These are phyloP conservation scores for Caenorhabditis afra DNA, from an alignment of 2,888 invertebrate genomes.

Conservation along the genomic window DNA sequence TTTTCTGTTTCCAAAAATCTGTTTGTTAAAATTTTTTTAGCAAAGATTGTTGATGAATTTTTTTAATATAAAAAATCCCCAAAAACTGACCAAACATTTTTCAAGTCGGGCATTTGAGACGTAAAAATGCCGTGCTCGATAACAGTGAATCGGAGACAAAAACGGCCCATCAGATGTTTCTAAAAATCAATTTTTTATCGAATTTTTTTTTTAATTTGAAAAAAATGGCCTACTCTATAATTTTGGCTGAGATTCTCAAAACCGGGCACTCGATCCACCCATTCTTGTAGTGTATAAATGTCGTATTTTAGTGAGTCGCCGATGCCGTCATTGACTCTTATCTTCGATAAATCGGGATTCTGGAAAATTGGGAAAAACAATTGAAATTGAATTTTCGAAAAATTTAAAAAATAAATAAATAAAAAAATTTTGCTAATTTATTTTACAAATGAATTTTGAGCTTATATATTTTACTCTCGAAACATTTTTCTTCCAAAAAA, in stretches of 20 bases:
- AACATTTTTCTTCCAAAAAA: too few species aligned
- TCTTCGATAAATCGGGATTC: conserved; percentile 45
- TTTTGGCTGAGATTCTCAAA: too few species aligned
- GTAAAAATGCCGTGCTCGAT: conserved; percentile 64
- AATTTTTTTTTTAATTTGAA: too few species aligned
- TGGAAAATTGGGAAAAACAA: conserved; percentile 31
- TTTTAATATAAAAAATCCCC: neutral
- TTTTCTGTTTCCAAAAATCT: too few species aligned
- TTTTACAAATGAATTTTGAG: too few species aligned
- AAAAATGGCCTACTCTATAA: too few species aligned
- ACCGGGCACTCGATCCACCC: conserved; percentile 56
- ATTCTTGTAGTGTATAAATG: conserved; percentile 52
- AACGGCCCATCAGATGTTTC: conserved; percentile 59
- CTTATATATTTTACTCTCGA: too few species aligned
- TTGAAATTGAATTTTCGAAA: neutral
- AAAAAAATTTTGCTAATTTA: too few species aligned
- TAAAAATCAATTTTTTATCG: conserved; percentile 33
- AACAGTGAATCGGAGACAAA: conserved; percentile 63
- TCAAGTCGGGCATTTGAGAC: conserved; percentile 55
- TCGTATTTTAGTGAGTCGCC: conserved; percentile 56
- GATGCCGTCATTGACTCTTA: conserved; percentile 55
- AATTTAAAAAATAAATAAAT: too few species aligned
- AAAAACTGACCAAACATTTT: conserved; percentile 62
- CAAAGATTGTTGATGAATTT: too few species aligned
- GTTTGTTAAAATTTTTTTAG: too few species aligned